Percentiles rank a stretch among this genome's conserved stretches.
Conservation (phyloP, 2,113 vertebrate species). For the Rhea americana region DNA sequence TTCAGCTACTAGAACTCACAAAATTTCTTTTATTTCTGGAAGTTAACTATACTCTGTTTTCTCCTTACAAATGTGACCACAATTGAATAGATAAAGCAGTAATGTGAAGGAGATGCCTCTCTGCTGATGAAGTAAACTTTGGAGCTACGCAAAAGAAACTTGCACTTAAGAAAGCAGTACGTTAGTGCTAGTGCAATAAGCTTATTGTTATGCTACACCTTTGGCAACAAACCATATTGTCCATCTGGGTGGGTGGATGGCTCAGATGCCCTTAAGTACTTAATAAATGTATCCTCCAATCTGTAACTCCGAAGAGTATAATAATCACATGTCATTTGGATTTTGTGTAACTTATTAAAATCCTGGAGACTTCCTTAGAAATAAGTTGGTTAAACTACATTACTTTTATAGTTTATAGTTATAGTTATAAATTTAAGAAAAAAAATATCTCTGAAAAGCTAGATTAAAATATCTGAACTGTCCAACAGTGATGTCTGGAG, state of each 20-base stretch:
- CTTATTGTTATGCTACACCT: neutral
- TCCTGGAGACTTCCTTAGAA: neutral
- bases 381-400: neutral
- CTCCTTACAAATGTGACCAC: neutral
- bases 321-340: neutral
- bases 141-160: neutral
- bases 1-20: neutral
- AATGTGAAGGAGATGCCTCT: neutral
- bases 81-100: neutral
- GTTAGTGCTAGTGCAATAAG: neutral
- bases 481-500: neutral
- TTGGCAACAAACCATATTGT: slow-evolving; percentile 12
- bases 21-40: neutral
- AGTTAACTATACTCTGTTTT: neutral
- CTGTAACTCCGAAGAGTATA: neutral
- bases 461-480: neutral
- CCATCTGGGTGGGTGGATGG: neutral
- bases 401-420: neutral
- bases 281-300: slow-evolving; percentile 29
- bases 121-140: neutral
- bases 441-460: neutral
- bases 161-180: neutral
- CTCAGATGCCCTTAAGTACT: neutral
- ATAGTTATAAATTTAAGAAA: neutral
- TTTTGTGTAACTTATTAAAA: slow-evolving; percentile 32